phyloP scores from a whole-genome alignment of 2,888 invertebrate genomes.

The Ophraella communa region DNA sequence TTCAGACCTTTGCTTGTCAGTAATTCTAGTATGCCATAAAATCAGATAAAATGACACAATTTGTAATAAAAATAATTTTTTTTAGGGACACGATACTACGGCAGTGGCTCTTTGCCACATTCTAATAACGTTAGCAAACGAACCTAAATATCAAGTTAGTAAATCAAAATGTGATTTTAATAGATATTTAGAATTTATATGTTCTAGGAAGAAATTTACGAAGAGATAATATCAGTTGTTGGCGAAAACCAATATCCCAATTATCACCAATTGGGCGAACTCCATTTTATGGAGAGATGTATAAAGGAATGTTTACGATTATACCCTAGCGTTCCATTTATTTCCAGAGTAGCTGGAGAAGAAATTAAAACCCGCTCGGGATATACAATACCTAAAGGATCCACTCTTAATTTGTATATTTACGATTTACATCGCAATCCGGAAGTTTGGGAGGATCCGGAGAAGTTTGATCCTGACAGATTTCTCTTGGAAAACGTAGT shows the following conservation, averaged over 20 bases:
- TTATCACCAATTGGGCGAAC: slow-evolving; percentile 65
- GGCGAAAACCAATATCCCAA: slow-evolving; percentile 53
- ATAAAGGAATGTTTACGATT: slow-evolving; percentile 44
- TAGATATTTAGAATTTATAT: no score
- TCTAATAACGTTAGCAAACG: slow-evolving; percentile 48
- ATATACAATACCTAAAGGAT: slow-evolving; percentile 55
- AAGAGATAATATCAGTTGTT: slow-evolving; percentile 38
- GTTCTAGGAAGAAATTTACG: slow-evolving; percentile 26
- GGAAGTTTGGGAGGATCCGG: slow-evolving; percentile 59
- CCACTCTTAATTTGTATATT: slow-evolving; percentile 33
- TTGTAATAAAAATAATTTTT: neutral
- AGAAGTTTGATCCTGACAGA: slow-evolving; percentile 48
- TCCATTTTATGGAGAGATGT: slow-evolving; percentile 66
- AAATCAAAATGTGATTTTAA: neutral
- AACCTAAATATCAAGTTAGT: slow-evolving; percentile 60
- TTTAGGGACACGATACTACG: slow-evolving; percentile 70
- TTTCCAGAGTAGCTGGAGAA: slow-evolving; percentile 52
- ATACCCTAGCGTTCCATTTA: slow-evolving; percentile 42
- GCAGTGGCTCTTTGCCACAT: slow-evolving; percentile 53
- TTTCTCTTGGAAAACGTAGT: slow-evolving; percentile 55
- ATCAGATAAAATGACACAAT: no score
- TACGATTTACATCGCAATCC: slow-evolving; percentile 61
- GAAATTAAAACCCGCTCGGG: slow-evolving; percentile 40
- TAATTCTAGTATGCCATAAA: no score
- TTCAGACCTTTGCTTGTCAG: no score